Percentiles rank a stretch among this genome's conserved stretches.
These are phyloP conservation scores for Gorsachius goisagi DNA, from an alignment of 2,113 vertebrate species.

Conservation along the genomic window DNA sequence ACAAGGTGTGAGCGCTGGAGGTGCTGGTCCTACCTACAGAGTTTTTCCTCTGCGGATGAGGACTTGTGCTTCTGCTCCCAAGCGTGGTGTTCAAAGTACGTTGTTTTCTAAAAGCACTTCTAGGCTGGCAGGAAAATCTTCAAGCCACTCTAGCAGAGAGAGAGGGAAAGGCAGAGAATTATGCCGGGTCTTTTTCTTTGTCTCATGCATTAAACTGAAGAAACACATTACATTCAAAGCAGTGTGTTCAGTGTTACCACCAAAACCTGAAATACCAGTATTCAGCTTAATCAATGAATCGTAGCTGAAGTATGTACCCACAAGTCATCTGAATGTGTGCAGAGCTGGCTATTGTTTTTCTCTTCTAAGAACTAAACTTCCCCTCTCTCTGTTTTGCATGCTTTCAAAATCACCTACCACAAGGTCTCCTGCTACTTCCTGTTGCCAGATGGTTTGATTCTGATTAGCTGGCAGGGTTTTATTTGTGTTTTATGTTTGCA, in stretches of 20 bases:
- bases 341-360: background rate
- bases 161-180: background rate
- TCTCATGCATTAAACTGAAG: background rate
- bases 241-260: background rate
- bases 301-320: background rate
- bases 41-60: background rate
- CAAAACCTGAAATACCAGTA: background rate
- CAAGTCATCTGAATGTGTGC: background rate
- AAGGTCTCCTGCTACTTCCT: background rate
- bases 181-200: background rate
- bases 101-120: background rate
- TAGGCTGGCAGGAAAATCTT: background rate
- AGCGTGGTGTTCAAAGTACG: accelerated
- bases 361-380: background rate
- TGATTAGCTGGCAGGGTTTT: background rate
- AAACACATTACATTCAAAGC: background rate
- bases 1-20: background rate
- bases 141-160: background rate
- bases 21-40: accelerated
- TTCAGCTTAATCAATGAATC: background rate
- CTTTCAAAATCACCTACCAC: background rate
- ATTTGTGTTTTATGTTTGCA: background rate
- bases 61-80: accelerated
- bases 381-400: background rate
- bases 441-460: background rate